Evolutionary conservation across 2,797 vertebrate genomes (phyloP).

Genomic region (Sebastes matsubarae): DNA sequence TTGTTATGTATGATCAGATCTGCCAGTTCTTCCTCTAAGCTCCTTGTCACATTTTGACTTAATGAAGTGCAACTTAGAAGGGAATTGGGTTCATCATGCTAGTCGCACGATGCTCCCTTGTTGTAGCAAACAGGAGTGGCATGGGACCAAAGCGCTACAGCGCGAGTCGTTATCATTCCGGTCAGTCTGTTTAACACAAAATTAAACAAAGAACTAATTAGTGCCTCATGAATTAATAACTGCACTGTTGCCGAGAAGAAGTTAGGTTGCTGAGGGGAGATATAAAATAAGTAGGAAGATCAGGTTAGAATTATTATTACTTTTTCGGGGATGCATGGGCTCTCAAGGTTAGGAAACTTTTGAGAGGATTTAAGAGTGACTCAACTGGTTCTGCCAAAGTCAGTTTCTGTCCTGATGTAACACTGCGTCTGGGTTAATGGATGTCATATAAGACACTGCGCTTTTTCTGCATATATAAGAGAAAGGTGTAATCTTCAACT

Average conservation of each 20-base stretch:
- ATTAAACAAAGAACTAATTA: constrained; percentile 99
- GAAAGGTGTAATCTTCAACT: constrained; percentile 13
- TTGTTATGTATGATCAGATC: constrained; percentile 99
- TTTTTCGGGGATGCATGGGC: constrained; percentile 80
- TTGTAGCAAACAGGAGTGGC: constrained; percentile 99
- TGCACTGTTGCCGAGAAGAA: constrained; percentile 98
- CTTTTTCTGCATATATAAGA: constrained; percentile 41
- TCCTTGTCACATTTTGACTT: constrained; percentile 99
- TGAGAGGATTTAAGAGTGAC: constrained; percentile 80
- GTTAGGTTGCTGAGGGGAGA: constrained; percentile 98
- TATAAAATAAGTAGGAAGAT: constrained; percentile 98
- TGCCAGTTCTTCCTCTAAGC: constrained; percentile 99
- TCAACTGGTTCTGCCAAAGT: constrained; percentile 73
- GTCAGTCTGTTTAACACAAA: constrained; percentile 99
- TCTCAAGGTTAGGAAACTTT: constrained; percentile 88
- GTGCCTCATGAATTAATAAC: constrained; percentile 99
- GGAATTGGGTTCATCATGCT: constrained; percentile 99
- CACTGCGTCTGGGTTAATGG: constrained; percentile 55
- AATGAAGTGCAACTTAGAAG: constrained; percentile 99
- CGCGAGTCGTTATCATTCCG: constrained; percentile 99
- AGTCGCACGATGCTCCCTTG: constrained; percentile 98
- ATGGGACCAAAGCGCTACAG: constrained; percentile 96
- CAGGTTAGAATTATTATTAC: constrained; percentile 91
- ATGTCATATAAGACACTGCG: constrained; percentile 45
- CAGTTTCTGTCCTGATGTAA: constrained; percentile 61